phyloP scores from a whole-genome alignment of 2,113 vertebrate species.

The Mastomys coucha region DNA sequence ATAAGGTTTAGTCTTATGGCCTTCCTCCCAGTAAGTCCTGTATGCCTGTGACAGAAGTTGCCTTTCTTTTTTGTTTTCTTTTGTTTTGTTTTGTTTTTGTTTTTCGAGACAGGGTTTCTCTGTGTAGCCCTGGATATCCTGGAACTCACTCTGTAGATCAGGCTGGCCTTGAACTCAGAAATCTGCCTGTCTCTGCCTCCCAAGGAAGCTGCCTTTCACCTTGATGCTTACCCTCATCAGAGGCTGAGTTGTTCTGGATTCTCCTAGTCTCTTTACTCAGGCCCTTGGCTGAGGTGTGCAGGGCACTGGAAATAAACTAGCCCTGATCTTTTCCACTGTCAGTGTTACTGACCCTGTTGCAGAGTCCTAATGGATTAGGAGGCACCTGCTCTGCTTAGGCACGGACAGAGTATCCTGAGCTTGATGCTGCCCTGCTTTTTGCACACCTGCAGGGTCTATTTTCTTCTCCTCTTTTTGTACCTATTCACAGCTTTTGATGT shows the following conservation, averaged over 20 bases:
- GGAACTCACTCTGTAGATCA: too few species aligned
- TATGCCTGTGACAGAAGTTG: neutral
- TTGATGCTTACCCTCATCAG: constrained; percentile 35
- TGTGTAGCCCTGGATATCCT: too few species aligned
- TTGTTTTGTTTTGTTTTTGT: too few species aligned
- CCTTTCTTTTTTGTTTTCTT: neutral
- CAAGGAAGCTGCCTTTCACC: neutral
- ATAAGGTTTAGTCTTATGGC: neutral
- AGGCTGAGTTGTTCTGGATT: neutral
- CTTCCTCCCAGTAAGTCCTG: neutral
- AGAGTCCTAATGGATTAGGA: neutral
- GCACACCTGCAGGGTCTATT: neutral
- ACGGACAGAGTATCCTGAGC: neutral
- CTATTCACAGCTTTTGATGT: neutral
- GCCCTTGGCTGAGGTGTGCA: neutral
- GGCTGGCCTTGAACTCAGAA: too few species aligned
- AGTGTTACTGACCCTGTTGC: constrained; percentile 63
- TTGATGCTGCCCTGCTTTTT: neutral
- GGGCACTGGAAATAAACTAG: too few species aligned
- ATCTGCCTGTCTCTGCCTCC: too few species aligned
- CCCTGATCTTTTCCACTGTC: neutral
- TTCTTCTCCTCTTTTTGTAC: neutral
- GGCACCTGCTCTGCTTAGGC: neutral
- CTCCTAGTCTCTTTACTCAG: neutral
- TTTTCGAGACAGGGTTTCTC: too few species aligned